Percentiles rank a stretch among this genome's conserved stretches.
Conservation (phyloP, 1,140 invertebrate species). For the Aphidius ervi region DNA sequence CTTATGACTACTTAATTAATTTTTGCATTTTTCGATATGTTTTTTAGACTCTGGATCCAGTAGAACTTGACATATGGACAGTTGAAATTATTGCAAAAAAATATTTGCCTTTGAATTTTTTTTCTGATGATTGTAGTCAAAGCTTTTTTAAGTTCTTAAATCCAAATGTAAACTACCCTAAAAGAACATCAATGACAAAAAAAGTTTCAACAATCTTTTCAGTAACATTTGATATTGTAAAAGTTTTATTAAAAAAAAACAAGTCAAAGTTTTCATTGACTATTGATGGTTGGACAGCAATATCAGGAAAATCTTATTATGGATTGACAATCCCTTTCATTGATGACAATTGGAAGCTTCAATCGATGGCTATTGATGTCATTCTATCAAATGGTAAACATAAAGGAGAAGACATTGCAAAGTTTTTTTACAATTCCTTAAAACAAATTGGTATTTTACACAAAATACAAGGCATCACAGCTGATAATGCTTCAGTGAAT, state of each 20-base stretch:
- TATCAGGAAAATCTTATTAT: constrained; percentile 19
- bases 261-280: constrained; percentile 14
- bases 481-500: constrained; percentile 17
- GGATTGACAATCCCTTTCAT: constrained; percentile 24
- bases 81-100: constrained; percentile 14
- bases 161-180: constrained; percentile 9
- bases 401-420: constrained; percentile 19
- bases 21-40: background rate
- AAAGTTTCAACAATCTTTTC: constrained; percentile 13
- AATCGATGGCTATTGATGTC: constrained; percentile 24
- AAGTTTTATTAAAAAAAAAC: background rate
- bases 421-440: constrained; percentile 11
- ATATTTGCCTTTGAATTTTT: constrained; percentile 22
- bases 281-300: constrained; percentile 21
- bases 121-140: constrained; percentile 20
- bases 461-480: constrained; percentile 21
- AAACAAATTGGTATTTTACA: constrained; percentile 5
- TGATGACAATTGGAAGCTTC: constrained; percentile 21
- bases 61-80: background rate
- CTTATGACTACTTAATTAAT: background rate
- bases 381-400: constrained; percentile 21
- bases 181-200: constrained; percentile 7
- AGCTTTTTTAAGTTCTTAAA: constrained; percentile 19
- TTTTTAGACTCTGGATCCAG: constrained; percentile 1
- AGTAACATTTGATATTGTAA: constrained; percentile 3